Evolutionary conservation across 2,797 vertebrate genomes (phyloP).

Genomic region (Poliocrania exsul): DNA sequence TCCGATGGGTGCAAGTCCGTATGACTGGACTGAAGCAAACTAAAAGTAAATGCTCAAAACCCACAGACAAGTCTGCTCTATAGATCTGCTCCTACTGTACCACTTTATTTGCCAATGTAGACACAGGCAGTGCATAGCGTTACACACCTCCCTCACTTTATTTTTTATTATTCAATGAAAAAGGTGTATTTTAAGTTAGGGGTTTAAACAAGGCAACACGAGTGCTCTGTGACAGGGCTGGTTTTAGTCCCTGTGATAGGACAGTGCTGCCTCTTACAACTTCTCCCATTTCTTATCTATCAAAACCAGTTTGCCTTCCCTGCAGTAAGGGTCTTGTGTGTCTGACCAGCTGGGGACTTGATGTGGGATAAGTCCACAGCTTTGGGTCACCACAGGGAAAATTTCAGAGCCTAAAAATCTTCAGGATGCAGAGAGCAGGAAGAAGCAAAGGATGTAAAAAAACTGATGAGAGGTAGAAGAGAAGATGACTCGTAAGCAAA

Average conservation of each 20-base stretch:
- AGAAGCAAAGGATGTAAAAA: not conserved
- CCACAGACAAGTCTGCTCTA: not conserved
- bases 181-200: not conserved
- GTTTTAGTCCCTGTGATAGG: not conserved
- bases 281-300: not conserved
- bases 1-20: not conserved
- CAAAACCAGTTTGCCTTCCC: not conserved
- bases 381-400: not conserved
- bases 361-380: not conserved
- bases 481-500: not conserved
- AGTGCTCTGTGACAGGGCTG: not conserved
- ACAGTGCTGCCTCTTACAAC: not conserved
- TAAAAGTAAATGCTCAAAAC: not conserved
- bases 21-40: not conserved
- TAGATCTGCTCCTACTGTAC: not conserved
- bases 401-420: not conserved
- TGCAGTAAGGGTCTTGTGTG: not conserved
- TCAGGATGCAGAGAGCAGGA: not conserved
- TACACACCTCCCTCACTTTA: accelerated
- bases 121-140: not conserved
- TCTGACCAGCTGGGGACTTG: not conserved
- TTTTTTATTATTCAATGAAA: not conserved
- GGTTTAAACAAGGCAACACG: not conserved
- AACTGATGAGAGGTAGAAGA: not conserved
- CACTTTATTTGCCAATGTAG: not conserved